Evolutionary conservation across 2,888 invertebrate genomes (phyloP), one percentile per base, ranked within the genome.

Genomic region (Tipula helvola): DNA sequence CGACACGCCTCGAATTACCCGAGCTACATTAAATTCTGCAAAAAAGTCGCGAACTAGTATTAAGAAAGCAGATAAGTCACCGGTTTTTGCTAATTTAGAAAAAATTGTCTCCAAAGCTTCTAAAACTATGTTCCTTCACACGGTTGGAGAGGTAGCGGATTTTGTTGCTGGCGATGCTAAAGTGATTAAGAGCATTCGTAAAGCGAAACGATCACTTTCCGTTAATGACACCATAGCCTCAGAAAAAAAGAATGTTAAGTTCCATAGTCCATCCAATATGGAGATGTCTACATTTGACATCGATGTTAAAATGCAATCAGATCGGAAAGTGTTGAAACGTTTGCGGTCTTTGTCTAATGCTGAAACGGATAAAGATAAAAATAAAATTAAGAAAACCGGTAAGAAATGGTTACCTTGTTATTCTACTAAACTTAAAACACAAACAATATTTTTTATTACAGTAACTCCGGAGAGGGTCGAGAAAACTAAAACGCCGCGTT

Each of bases 341-440:
- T 90, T 89, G 83, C 89, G 91, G 5, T 91, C 91, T 0, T 86
- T 89, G 4, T 91, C 91, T 0, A 87, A 90, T 36, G 90, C 90
- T 71, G 89, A 89, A 47, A 88, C 87, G 0, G 87, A 88, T 7
- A 41, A 90, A 0, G 86, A 52, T 16, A 52, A 16, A 52, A 4
- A 4, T 0, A 52, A 44, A 44, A 10, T 44, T 44, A 44, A 44
- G 44, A 44, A 44, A n/a, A 3, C 71, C 28, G 28, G 10, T 28
- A 16, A 10, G 7, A 71, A 52, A 4, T 52, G 12, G 44, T 28
- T 41, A 3, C 36, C 13, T n/a, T 5, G 3, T 36, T 16, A n/a
- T 8, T 39, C 4, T 39, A 4, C 4, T 39, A 4, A 83, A 36
- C 28, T 1, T 28, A 36, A 83, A 4, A 83, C 12, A 36, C 12